Conservation (phyloP, 2,797 vertebrate genomes). For the Leucoraja ocellata region DNA sequence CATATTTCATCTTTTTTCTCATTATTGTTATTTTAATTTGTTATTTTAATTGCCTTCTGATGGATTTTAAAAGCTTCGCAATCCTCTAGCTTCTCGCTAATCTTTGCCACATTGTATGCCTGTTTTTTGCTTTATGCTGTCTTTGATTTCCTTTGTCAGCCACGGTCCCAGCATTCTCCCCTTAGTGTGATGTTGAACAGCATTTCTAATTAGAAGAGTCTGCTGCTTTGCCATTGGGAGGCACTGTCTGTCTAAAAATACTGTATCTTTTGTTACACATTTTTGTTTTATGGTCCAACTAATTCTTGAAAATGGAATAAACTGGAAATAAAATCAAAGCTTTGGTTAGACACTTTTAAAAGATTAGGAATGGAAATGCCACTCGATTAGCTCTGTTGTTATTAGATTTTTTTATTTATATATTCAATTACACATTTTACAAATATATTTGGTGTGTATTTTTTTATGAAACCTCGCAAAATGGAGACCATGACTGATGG, state of each 20-base stretch:
- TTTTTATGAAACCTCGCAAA: neutral
- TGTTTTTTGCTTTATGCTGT: too few relatives aligned
- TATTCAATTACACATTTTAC: neutral
- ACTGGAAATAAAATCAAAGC: neutral
- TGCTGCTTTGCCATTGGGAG: constrained; percentile 7
- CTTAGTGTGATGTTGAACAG: neutral
- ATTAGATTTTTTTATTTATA: neutral
- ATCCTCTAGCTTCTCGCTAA: too few relatives aligned
- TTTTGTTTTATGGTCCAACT: neutral
- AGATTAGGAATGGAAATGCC: neutral
- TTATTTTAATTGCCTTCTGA: too few relatives aligned
- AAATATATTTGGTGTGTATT: neutral
- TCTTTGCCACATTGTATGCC: too few relatives aligned
- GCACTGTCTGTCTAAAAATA: neutral
- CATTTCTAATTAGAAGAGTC: neutral
- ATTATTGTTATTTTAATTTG: too few relatives aligned
- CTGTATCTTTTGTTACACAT: neutral
- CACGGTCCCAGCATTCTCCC: too few relatives aligned
- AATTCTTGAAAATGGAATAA: constrained; percentile 1
- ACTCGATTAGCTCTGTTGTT: neutral
- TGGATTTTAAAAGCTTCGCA: neutral
- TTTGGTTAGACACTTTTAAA: neutral
- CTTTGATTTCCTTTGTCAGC: too few relatives aligned
- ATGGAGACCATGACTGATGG: neutral
- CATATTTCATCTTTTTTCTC: too few relatives aligned